These are phyloP conservation scores for Andrena dorsata DNA, from an alignment of 2,888 invertebrate genomes.

Conservation along the genomic window DNA sequence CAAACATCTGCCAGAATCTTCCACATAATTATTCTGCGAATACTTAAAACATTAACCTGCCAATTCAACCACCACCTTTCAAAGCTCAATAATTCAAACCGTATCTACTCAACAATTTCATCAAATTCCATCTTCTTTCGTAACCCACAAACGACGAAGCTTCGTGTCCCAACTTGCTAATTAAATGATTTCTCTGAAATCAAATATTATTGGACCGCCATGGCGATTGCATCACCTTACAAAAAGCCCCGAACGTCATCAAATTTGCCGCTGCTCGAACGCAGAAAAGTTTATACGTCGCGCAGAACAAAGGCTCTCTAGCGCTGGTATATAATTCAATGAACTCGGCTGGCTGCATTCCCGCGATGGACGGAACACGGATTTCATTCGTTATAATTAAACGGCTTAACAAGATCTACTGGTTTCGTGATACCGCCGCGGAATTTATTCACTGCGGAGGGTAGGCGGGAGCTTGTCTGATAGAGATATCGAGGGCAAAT, in stretches of 20 bases:
- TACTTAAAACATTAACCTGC: no score
- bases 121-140: no score
- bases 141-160: no score
- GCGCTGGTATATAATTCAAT: constrained; percentile 4
- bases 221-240: no score
- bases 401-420: constrained; percentile 33
- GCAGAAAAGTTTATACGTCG: not conserved
- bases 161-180: no score
- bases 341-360: constrained; percentile 3
- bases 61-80: no score
- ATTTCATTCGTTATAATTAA: constrained; percentile 39
- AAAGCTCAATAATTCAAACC: no score
- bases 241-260: not conserved
- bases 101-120: no score
- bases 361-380: constrained; percentile 4
- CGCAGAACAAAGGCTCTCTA: not conserved
- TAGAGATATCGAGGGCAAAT: constrained; percentile 51
- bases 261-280: not conserved
- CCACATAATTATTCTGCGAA: no score
- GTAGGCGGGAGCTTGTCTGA: constrained; percentile 22
- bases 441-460: constrained; percentile 38
- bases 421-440: constrained; percentile 27
- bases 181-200: no score
- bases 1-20: no score
- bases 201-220: no score